Evolutionary conservation across 30 jellyfish, hydroid and myxozoan genomes (phyloP), one percentile per base, ranked within the genome.

Genomic region (Pseudorhiza aurosa): DNA sequence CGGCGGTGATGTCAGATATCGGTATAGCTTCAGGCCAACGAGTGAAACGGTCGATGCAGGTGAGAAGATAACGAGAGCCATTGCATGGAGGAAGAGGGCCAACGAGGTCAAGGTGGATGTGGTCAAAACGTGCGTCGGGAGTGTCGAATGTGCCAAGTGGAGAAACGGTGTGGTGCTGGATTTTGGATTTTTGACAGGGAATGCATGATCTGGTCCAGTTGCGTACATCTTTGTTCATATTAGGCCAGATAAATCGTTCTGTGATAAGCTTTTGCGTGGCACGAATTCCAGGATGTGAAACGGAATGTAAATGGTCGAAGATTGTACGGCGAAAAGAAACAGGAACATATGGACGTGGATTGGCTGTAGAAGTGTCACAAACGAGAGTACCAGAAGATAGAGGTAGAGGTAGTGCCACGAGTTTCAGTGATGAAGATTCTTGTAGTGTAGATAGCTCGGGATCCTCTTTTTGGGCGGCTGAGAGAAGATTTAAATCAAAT

Each of bases 11-110:
- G 30, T 71, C 85, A 24, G 5, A 12, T 26, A 71, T 49, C 12
- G 85, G 85, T 8, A 75, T 53, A 35, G 88, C 85, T 25, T 27
- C 26, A 17, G 88, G 88, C 88, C 88, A 75, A 22, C 88, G 62
- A 22, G 88, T 75, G 65, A 75, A 75, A 18, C 88, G 88, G 58
- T 75, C 88, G 58, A 58, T 45, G 35, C 18, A 9, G 62, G 88
- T 75, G 25, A 75, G 46, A 24, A 75, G 65, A 68, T 75, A 60
- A 12, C 43, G 62, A 68, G 18, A 39, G 10, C 88, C 88, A 10
- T 60, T 63, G 4, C 69, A 77, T 12, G 89, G 69, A 29, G 89
- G 85, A 9, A 77, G 65, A 7, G 89, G 89, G 1, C 85, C 89
- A 77, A 77, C 85, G 29, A 60, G 18, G 62, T 77, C 85, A 53